phyloP scores from a whole-genome alignment of 2,888 invertebrate genomes.

The Drosophila anomalata region DNA sequence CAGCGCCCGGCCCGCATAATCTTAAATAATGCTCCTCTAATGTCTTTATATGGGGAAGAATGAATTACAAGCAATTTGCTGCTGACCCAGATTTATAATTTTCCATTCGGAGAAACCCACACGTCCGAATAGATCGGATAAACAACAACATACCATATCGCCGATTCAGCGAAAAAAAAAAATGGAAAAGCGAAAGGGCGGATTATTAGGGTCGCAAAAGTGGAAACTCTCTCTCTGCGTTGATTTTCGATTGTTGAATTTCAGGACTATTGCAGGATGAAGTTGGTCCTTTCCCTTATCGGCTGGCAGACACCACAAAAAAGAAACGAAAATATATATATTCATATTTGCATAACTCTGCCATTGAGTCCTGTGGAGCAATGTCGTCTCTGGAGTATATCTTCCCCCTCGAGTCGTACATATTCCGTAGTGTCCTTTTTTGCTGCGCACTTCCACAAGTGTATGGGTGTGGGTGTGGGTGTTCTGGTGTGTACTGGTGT shows the following conservation, averaged over 20 bases:
- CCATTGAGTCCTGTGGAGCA: slow-evolving; percentile 39
- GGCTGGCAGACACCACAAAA: slow-evolving; percentile 1
- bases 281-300: slow-evolving; percentile 21
- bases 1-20: slow-evolving; percentile 30
- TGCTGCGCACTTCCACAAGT: slow-evolving; percentile 32
- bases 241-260: slow-evolving; percentile 36
- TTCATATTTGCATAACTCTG: slow-evolving; percentile 54
- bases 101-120: slow-evolving; percentile 13
- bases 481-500: slow-evolving; percentile 5
- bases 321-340: slow-evolving; percentile 8
- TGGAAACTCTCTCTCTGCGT: slow-evolving; percentile 13
- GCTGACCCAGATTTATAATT: slow-evolving; percentile 49
- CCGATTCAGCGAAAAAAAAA: slow-evolving; percentile 34
- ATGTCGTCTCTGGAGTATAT: slow-evolving; percentile 11
- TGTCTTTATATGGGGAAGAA: slow-evolving; percentile 25
- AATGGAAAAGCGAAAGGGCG: slow-evolving; percentile 8
- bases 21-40: slow-evolving; percentile 36
- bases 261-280: slow-evolving; percentile 14
- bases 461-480: slow-evolving; percentile 2
- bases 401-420: slow-evolving; percentile 11
- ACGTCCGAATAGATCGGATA: slow-evolving; percentile 44
- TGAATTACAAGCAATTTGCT: slow-evolving; percentile 46
- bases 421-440: slow-evolving; percentile 21
- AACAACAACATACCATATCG: slow-evolving; percentile 37
- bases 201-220: slow-evolving; percentile 39